Evolutionary conservation across 2,797 vertebrate genomes (phyloP), one percentile per base, ranked within the genome.

Genomic region (Semotilus atromaculatus): DNA sequence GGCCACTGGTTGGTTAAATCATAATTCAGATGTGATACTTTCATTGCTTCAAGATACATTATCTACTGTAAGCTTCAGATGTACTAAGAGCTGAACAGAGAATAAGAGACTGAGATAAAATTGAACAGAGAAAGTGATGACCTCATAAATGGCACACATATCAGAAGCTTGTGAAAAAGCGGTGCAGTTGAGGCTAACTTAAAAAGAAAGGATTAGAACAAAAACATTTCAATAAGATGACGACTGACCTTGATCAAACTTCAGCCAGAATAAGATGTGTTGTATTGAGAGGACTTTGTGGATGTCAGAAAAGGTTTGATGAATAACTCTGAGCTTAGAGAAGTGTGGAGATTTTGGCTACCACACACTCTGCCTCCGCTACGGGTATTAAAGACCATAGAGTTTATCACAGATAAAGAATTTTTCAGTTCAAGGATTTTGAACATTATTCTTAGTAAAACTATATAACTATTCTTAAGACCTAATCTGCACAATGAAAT

Each of bases 231-330:
- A 29, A 31, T 26, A 83, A 77, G 60, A 83, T 3, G 67, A 78
- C 48, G 71, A 72, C 80, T 86, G 88, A 92, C 91, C 91, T 93
- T 92, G 87, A 90, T 88, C 83, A 73, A 78, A 86, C 51, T 48
- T 79, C 68, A 67, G 38, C 36, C 13, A 78, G 78, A 78, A 70
- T 68, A 58, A 70, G 58, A 86, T 87, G 87, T 85, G 86, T 73
- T 67, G 40, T 86, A 89, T 91, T 77, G 51, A 87, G 45, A 64
- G 43, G 38, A 19, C 64, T 80, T 62, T 43, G 48, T 26, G 58
- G 78, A 77, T 71, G 82, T 62, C 72, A 77, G 38, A 77, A 66
- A 48, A 26, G 48, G 36, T 84, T 78, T 58, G 1, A 5, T 70
- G 51, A 77, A 83, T 51, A 76, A 43, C 45, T 51, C 23, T 11